Conservation (phyloP, 2,113 vertebrate species). For the Pangasianodon gigas region DNA sequence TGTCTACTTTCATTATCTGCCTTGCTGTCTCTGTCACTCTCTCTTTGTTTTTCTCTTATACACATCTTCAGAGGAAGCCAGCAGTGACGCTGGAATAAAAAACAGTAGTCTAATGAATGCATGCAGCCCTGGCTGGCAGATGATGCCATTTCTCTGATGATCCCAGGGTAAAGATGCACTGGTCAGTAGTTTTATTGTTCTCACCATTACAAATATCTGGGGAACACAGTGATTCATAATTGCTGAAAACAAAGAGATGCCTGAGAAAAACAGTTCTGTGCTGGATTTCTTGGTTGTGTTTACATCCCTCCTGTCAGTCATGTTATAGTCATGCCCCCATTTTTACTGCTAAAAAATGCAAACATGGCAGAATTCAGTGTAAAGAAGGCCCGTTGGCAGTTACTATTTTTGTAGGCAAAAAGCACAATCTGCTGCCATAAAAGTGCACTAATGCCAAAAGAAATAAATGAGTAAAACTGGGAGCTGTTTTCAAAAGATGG, state of each 20-base stretch:
- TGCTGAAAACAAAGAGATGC: neutral
- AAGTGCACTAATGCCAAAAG: neutral
- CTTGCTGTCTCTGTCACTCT: constrained; percentile 41
- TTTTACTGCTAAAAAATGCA: constrained; percentile 7
- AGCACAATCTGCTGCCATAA: constrained; percentile 7
- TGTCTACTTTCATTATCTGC: constrained; percentile 48
- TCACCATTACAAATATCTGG: neutral
- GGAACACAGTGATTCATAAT: neutral
- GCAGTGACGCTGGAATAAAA: neutral
- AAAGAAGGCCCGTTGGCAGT: neutral
- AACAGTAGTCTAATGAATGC: constrained; percentile 12
- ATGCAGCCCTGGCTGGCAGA: constrained; percentile 4
- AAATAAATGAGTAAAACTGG: constrained; percentile 1
- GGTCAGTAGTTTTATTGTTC: constrained; percentile 12
- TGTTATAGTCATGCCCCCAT: neutral
- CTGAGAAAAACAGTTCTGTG: neutral
- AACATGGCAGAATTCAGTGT: neutral
- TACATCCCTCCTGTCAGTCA: constrained; percentile 2
- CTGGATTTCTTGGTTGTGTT: neutral
- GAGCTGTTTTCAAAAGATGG: neutral
- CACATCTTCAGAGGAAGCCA: neutral
- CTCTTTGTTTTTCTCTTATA: constrained; percentile 13
- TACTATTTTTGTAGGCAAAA: constrained; percentile 4
- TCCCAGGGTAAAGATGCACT: neutral
- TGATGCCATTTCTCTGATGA: neutral